Percentiles rank a stretch among this genome's conserved stretches.
These are phyloP conservation scores for Pyrgilauda ruficollis DNA, from an alignment of 2,113 vertebrate genomes.

Conservation along the genomic window DNA sequence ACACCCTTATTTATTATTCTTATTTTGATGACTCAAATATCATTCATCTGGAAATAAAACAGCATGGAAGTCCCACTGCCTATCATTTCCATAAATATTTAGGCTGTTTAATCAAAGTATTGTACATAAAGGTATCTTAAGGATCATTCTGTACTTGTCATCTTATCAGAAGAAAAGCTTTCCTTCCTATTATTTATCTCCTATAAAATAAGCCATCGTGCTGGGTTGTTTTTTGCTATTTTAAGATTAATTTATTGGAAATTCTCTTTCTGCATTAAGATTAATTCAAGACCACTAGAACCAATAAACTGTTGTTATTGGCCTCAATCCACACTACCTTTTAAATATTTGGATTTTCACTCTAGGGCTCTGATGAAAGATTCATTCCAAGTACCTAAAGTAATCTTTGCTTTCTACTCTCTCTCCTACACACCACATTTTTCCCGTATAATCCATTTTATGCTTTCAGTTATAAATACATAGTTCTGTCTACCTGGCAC, in stretches of 20 bases:
- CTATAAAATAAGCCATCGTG: background rate
- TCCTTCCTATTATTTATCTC: constrained; percentile 18
- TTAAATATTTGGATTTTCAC: constrained; percentile 47
- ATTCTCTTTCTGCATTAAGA: constrained; percentile 24
- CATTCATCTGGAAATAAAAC: background rate
- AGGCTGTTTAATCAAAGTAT: constrained; percentile 28
- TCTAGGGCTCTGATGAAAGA: constrained; percentile 25
- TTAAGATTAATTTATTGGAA: constrained; percentile 40
- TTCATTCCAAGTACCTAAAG: constrained; percentile 19
- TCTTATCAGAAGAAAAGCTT: constrained; percentile 1
- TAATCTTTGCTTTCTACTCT: constrained; percentile 40
- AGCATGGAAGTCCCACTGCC: background rate
- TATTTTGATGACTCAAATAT: constrained; percentile 37
- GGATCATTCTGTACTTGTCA: constrained; percentile 27
- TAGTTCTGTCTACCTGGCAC: background rate
- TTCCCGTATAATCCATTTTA: constrained; percentile 34
- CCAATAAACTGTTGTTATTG: constrained; percentile 26
- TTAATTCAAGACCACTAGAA: constrained; percentile 51
- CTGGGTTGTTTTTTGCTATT: background rate
- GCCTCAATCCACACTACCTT: constrained; percentile 6
- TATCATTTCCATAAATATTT: constrained; percentile 36
- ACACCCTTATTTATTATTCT: background rate
- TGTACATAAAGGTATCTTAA: background rate
- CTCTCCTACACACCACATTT: background rate
- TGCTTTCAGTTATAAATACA: background rate